Evolutionary conservation across 2,113 vertebrate genomes (phyloP).

Genomic region (Sigmodon hispidus): DNA sequence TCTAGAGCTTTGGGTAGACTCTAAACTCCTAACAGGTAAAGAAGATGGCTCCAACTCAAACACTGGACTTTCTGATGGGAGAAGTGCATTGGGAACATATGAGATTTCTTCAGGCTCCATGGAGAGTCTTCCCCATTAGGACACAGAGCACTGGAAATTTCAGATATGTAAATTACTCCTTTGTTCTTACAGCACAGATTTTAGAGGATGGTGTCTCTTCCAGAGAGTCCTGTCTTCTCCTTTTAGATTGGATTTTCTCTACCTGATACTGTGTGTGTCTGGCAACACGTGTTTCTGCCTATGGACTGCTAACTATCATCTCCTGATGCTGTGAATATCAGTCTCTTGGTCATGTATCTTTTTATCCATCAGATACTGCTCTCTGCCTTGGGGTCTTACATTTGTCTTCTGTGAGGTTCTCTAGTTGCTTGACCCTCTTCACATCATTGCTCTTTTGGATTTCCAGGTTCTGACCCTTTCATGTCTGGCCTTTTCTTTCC

Average conservation of each 20-base stretch:
- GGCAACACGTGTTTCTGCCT: not conserved
- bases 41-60: not conserved
- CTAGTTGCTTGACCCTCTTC: not conserved
- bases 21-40: not conserved
- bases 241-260: not conserved
- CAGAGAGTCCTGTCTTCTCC: not conserved
- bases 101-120: not conserved
- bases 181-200: not conserved
- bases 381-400: not conserved
- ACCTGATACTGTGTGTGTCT: not conserved
- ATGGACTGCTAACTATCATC: accelerated
- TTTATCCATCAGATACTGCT: not conserved
- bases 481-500: not conserved
- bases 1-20: not conserved
- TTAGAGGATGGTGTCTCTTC: not conserved
- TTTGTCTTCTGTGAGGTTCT: not conserved
- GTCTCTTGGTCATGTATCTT: not conserved
- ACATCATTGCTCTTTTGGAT: not conserved
- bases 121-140: not conserved
- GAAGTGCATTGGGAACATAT: not conserved
- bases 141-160: not conserved
- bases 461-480: not conserved
- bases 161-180: not conserved
- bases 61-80: not conserved
- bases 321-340: not conserved